A percentile compares a stretch with the other conserved stretches of the same genome.
phyloP scores from a whole-genome alignment of 2,113 vertebrate species.

The Anseranas semipalmata region DNA sequence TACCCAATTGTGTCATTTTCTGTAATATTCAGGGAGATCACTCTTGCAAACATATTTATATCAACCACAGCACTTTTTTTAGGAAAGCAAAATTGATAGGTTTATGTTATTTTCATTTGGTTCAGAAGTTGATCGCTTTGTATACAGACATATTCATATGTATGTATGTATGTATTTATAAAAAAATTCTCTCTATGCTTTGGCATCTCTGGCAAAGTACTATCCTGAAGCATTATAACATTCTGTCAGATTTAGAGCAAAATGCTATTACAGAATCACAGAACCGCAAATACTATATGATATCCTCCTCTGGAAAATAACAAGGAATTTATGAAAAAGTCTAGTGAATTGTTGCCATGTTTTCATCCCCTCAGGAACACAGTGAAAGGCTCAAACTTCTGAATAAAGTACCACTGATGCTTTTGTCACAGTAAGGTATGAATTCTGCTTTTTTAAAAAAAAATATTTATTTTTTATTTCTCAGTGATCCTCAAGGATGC shows the following conservation, averaged over 20 bases:
- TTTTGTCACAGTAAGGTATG: background rate
- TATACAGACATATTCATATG: background rate
- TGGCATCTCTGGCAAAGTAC: background rate
- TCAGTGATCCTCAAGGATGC: background rate
- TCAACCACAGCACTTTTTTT: background rate
- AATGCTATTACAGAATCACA: too few species aligned
- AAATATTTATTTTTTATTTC: background rate
- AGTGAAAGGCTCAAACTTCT: background rate
- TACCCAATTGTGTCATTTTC: background rate
- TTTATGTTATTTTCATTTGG: background rate
- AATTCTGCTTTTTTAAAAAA: background rate
- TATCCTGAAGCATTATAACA: background rate
- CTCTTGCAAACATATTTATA: background rate
- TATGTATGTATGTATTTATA: background rate
- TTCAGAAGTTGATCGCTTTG: background rate
- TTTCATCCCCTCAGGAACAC: background rate
- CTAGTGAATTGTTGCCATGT: accelerated
- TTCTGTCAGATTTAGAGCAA: background rate
- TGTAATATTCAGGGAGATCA: background rate
- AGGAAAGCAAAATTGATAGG: background rate
- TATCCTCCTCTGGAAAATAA: background rate
- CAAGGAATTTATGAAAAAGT: background rate
- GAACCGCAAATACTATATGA: background rate
- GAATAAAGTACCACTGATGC: background rate
- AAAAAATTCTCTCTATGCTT: background rate